Conservation (phyloP, 2,888 invertebrate species). For the Ptilodon capucinus region DNA sequence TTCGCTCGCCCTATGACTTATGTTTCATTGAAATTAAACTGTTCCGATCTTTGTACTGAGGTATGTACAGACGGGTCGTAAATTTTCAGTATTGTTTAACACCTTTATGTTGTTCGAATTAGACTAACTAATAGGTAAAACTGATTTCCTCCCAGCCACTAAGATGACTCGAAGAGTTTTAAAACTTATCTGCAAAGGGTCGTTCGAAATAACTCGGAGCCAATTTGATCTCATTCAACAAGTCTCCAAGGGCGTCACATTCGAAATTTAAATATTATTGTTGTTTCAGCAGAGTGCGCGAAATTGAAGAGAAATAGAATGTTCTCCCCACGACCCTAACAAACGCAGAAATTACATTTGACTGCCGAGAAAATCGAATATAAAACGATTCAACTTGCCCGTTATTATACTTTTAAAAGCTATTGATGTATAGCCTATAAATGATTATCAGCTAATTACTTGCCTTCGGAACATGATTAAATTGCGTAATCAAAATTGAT, state of each 20-base stretch:
- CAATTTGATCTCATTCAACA: slow-evolving; percentile 42
- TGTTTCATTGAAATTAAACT: slow-evolving; percentile 67
- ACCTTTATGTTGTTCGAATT: slow-evolving; percentile 34
- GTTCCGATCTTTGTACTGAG: slow-evolving; percentile 43
- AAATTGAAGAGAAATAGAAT: slow-evolving; percentile 81
- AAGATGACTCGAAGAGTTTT: slow-evolving; percentile 13
- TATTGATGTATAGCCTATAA: slow-evolving; percentile 52
- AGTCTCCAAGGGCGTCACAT: slow-evolving; percentile 57
- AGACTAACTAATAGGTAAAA: not conserved
- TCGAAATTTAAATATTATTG: slow-evolving; percentile 79
- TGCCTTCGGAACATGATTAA: slow-evolving; percentile 61
- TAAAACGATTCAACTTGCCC: slow-evolving; percentile 38
- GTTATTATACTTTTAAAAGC: slow-evolving; percentile 26
- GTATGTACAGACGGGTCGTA: slow-evolving; percentile 41
- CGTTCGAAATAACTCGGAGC: slow-evolving; percentile 36
- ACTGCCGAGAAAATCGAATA: slow-evolving; percentile 51
- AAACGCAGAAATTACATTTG: slow-evolving; percentile 58
- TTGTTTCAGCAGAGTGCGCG: slow-evolving; percentile 77
- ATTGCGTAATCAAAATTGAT: slow-evolving; percentile 78
- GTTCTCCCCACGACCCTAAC: slow-evolving; percentile 63
- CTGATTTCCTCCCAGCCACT: slow-evolving; percentile 7
- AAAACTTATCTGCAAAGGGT: slow-evolving; percentile 24
- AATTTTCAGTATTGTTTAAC: slow-evolving; percentile 47
- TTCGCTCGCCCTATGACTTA: slow-evolving; percentile 77
- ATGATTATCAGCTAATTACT: slow-evolving; percentile 71